Evolutionary conservation across 2,113 vertebrate species (phyloP).

Genomic region (Thamnaconus septentrionalis): DNA sequence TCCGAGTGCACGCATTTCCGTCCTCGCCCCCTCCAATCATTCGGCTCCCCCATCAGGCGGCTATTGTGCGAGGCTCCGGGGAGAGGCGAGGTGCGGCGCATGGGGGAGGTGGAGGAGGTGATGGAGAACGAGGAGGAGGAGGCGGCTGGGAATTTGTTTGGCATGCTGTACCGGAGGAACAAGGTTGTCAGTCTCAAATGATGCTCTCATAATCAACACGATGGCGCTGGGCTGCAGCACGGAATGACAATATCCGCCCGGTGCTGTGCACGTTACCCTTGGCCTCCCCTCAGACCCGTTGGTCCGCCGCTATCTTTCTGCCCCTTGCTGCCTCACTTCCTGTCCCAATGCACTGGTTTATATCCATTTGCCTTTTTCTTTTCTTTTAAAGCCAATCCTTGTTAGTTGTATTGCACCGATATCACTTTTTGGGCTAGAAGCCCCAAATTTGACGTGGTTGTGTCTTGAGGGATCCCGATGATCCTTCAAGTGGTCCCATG

Average conservation of each 20-base stretch:
- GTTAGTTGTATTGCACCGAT: too few species aligned
- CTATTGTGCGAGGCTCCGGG: constrained; percentile 62
- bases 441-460: too few species aligned
- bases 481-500: too few species aligned
- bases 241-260: constrained; percentile 56
- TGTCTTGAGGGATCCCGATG: too few species aligned
- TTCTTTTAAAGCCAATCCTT: too few species aligned
- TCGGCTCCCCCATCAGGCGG: constrained; percentile 64
- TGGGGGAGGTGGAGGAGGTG: too few species aligned
- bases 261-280: constrained; percentile 36
- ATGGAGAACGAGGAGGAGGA: constrained; percentile 14
- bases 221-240: constrained; percentile 50
- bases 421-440: too few species aligned
- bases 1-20: constrained; percentile 25
- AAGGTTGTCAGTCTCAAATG: constrained; percentile 67
- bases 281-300: constrained; percentile 52
- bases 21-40: constrained; percentile 58
- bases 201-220: constrained; percentile 68
- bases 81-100: constrained; percentile 6
- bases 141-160: constrained; percentile 54
- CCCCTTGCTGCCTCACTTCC: constrained; percentile 23
- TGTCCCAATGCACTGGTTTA: constrained; percentile 10
- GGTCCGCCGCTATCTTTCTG: constrained; percentile 41
- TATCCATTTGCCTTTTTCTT: constrained; percentile 14
- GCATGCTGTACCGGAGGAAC: constrained; percentile 57